Conservation (phyloP, 2,797 vertebrate species). For the Halcyon badia region DNA sequence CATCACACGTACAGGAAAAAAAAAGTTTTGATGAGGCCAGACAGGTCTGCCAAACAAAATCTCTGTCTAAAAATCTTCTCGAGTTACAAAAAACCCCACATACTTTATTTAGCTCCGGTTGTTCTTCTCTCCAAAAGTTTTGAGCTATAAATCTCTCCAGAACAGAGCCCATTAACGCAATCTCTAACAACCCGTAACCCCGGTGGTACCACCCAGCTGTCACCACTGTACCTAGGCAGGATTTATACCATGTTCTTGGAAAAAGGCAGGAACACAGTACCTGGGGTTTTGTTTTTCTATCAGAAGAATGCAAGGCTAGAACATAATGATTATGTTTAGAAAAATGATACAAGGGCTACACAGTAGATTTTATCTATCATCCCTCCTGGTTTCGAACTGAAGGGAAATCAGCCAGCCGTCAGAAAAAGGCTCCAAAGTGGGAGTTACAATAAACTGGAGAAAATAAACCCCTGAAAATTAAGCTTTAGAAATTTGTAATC, state of each 20-base stretch:
- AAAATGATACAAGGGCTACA: slow-evolving; percentile 21
- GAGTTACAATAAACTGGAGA: background rate
- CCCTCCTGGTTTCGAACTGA: background rate
- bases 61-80: background rate
- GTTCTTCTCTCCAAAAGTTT: background rate
- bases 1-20: background rate
- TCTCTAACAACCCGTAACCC: background rate
- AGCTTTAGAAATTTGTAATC: background rate
- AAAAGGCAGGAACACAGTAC: background rate
- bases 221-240: background rate
- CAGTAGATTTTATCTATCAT: slow-evolving; percentile 11
- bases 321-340: slow-evolving; percentile 4
- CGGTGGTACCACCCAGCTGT: background rate
- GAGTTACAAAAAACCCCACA: background rate
- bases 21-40: background rate
- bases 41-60: background rate
- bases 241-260: background rate
- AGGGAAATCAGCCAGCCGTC: slow-evolving; percentile 6
- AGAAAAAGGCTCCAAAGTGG: background rate
- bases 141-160: background rate
- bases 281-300: background rate
- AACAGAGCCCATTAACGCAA: background rate
- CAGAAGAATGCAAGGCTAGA: slow-evolving; percentile 1
- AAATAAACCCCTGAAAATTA: background rate
- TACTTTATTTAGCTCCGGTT: background rate